These are phyloP conservation scores for Stegophylla sp. DNA, from an alignment of 2,888 invertebrate genomes.

Conservation along the genomic window DNA sequence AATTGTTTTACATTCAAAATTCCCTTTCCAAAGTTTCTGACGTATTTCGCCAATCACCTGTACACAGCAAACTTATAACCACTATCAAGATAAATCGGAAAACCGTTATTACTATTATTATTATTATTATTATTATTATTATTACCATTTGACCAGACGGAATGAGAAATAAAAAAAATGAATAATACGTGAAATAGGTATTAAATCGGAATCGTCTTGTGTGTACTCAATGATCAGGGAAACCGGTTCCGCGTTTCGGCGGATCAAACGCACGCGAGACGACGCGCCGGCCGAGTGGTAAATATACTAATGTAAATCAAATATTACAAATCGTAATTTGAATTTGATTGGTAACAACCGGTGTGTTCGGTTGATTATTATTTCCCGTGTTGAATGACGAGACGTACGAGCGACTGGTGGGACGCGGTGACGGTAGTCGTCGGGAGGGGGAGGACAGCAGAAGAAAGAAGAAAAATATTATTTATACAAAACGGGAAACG, in stretches of 20 bases:
- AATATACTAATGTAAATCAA: conserved; percentile 58
- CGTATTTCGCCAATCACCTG: too few relatives aligned
- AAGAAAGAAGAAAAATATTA: conserved; percentile 32
- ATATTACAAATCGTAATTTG: conserved; percentile 55
- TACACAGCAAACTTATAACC: too few relatives aligned
- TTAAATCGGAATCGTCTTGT: conserved; percentile 11
- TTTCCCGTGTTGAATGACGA: conserved; percentile 31
- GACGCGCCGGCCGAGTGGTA: too few relatives aligned
- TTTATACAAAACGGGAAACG: conserved; percentile 9
- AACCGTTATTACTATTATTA: conserved; percentile 34
- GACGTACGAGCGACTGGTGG: neutral
- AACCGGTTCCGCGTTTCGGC: conserved; percentile 53
- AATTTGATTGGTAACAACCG: conserved; percentile 57
- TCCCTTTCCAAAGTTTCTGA: too few relatives aligned
- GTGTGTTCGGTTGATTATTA: conserved; percentile 52
- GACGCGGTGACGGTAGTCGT: neutral
- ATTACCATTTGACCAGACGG: conserved; percentile 5
- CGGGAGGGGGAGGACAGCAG: neutral
- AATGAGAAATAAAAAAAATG: neutral
- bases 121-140: too few relatives aligned
- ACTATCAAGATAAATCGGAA: neutral
- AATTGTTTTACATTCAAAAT: too few relatives aligned
- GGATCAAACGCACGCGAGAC: conserved; percentile 42
- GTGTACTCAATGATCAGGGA: conserved; percentile 37
- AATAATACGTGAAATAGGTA: neutral